These are phyloP conservation scores for Neoitamus cyanurus DNA, from an alignment of 2,888 invertebrate species.

Conservation along the genomic window DNA sequence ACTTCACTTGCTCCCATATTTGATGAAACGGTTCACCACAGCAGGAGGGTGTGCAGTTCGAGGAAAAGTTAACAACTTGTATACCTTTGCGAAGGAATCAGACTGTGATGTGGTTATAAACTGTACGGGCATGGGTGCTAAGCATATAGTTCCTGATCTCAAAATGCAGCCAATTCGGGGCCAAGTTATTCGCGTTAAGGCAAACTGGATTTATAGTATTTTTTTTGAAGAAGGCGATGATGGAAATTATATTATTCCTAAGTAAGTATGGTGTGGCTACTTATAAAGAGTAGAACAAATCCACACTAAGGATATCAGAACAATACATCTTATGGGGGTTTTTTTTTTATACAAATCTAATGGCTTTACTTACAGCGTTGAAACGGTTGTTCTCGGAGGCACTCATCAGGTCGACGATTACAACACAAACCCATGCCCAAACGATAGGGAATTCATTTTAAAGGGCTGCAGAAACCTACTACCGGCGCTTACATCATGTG, in stretches of 20 bases:
- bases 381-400: constrained; percentile 79
- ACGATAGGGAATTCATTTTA: constrained; percentile 74
- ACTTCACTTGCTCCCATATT: constrained; percentile 73
- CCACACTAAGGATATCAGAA: too few relatives aligned
- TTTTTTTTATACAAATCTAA: too few relatives aligned
- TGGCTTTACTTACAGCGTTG: constrained; percentile 65
- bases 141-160: constrained; percentile 72
- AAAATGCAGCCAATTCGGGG: constrained; percentile 77
- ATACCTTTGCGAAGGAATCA: constrained; percentile 64
- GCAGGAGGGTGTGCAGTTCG: constrained; percentile 71
- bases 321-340: too few relatives aligned
- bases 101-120: constrained; percentile 80
- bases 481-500: constrained; percentile 72
- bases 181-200: constrained; percentile 76
- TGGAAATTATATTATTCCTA: constrained; percentile 81
- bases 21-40: constrained; percentile 72
- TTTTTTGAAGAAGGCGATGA: constrained; percentile 71
- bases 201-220: constrained; percentile 74
- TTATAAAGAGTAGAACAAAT: not conserved
- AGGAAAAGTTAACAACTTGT: constrained; percentile 69
- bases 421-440: constrained; percentile 69
- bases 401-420: constrained; percentile 77
- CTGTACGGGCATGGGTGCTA: constrained; percentile 78
- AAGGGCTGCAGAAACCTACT: constrained; percentile 72
- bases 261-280: constrained; percentile 68